Base-by-base conservation (phyloP, 2,888 invertebrate genomes). In the Phengaris arion region DNA sequence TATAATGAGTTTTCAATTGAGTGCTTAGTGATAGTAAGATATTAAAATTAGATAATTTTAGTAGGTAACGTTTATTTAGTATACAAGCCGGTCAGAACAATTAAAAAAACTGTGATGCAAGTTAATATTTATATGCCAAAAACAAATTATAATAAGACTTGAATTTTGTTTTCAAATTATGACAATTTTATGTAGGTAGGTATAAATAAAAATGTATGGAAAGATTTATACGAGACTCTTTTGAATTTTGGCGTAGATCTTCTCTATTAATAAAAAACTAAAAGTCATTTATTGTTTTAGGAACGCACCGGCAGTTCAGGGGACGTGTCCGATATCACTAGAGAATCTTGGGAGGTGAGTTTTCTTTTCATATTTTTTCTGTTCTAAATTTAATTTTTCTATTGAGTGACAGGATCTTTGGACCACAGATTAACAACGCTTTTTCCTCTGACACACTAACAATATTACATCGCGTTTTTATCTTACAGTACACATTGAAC, bases 331-430 rank as follows among this genome's bases (percentile, higher is more conserved):
- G 97, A 97, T 84, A 94, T 97, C 79, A 97, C 97, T 75, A 95
- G 97, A 85, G 98, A 98, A 89, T 98, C 97, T 79, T 98, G 98
- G 98, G 98, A 98, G 98, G 98, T 98, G 92, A 95, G 97, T 94
- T 69, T 35, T 35, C 35, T 3, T 35, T 35, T 35, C 22, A 22
- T 22, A 22, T 22, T 77, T 54, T 74, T 68, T 75, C 72, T 70
- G 74, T 74, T 52, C 68, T 35, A 70, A 64, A 75, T 45, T 77
- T 73, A 74, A 76, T 74, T 77, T 76, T 78, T 77, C 77, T 80
- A 79, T 78, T 76, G 75, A 76, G 78, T 81, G 80, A 45, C 64
- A 64, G 35, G 64, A 81, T 77, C 77, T 83, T 85, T 85, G 83
- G 80, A 81, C 79, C 83, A 59, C 15, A 59, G 45, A 75, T 35